Evolutionary conservation across 1,140 invertebrate species (phyloP).

Genomic region (Araneus ventricosus): DNA sequence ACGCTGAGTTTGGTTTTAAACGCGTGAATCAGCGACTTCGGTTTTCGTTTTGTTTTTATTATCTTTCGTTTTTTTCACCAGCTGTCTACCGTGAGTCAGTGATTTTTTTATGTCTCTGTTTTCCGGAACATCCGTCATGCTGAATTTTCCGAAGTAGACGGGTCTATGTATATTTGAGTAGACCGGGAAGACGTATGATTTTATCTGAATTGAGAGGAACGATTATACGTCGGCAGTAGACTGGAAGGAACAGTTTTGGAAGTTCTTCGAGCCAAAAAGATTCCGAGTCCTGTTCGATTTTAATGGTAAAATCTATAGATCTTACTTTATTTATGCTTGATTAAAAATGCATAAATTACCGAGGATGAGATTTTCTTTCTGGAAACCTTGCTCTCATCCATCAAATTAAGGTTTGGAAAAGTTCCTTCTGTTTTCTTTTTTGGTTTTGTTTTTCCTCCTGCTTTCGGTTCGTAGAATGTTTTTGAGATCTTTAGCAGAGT

Average conservation of each 20-base stretch:
- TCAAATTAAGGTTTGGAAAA: background rate
- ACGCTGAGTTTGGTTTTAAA: background rate
- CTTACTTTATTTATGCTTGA: background rate
- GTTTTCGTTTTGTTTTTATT: background rate
- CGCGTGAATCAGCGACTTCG: slow-evolving; percentile 20
- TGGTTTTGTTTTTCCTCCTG: background rate
- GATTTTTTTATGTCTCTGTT: background rate
- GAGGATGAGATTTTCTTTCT: background rate
- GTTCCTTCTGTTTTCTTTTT: background rate
- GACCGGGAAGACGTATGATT: slow-evolving; percentile 35
- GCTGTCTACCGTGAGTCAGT: slow-evolving; percentile 5
- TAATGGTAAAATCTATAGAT: slow-evolving; percentile 22
- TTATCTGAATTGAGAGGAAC: background rate
- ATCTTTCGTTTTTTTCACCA: background rate
- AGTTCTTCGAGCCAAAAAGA: background rate
- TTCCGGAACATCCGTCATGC: slow-evolving; percentile 4
- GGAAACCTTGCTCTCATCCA: background rate
- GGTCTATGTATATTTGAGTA: slow-evolving; percentile 41
- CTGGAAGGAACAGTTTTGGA: background rate
- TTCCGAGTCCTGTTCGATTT: background rate
- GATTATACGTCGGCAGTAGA: background rate
- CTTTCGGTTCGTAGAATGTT: background rate
- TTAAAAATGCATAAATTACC: slow-evolving; percentile 9
- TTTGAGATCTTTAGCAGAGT: background rate
- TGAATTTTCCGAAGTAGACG: slow-evolving; percentile 31